Evolutionary conservation across 2,797 vertebrate species (phyloP), one percentile per base, ranked within the genome.

Genomic region (Melanotaenia trifasciata): DNA sequence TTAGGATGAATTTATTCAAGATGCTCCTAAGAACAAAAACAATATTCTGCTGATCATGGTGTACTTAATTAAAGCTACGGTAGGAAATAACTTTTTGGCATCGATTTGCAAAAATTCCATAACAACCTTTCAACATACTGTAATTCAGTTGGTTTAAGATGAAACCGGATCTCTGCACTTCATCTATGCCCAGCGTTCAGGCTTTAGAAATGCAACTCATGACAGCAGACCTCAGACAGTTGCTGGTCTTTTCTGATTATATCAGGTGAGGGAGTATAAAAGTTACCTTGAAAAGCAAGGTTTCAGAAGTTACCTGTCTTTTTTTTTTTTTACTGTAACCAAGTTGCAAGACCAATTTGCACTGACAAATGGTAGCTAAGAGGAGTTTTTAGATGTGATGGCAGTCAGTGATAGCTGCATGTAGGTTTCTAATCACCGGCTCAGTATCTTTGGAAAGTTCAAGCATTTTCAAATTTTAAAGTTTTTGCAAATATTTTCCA

Each of bases 111-210:
- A 35, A 35, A 24, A 24, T 67, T 12, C 13, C 13, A 57, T 33
- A 32, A 30, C 12, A 47, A 6, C n/a, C 43, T 69, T 58, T 69
- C 57, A 69, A 24, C 67, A 59, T 59, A 26, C 4, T 24, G 30
- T 35, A 59, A 69, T 59, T 26, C 20, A 36, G 20, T 18, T 6
- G 36, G 24, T 56, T 28, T 45, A 13, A 43, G 54, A 24, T 51
- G 57, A 69, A 69, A 68, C 56, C 36, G n/a, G 40, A 68, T 7
- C 57, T 18, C 38, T 35, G 30, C 18, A 33, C 20, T 24, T 58
- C 26, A 11, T 56, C 5, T 14, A 6, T 14, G 40, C 20, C 18
- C n/a, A 26, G 28, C 2, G 33, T 54, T 57, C 6, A 30, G 28
- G 26, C 54, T 18, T 7, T 32, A 30, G 53, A 56, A 30, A 56